Base-by-base conservation (phyloP, 2,888 invertebrate species). In the Callinectes sapidus region DNA sequence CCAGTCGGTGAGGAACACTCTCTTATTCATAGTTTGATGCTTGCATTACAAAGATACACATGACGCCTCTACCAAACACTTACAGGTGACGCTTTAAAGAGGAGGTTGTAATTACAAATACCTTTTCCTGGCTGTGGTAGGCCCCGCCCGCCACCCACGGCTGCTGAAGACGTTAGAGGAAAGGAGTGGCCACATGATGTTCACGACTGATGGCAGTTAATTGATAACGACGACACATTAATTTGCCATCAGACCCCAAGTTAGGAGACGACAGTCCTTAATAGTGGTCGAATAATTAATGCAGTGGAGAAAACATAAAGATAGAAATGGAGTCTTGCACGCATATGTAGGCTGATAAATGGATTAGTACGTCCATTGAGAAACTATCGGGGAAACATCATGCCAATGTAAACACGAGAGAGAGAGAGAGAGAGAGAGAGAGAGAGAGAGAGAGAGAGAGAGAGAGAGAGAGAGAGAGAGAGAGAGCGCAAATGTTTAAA, bases 221-320 rank as follows among this genome's bases (percentile, higher is more conserved):
- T 86, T 90, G 92, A 90, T 92, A 92, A 86, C 86, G 61, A 48
- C 92, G 55, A 39, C 48, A 48, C 90, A 90, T 92, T 90, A 92
- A 90, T 92, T 92, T 92, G n/a, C 89, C 39, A 48, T 16, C 35
- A 89, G 35, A 66, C 90, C n/a, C 77, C 77, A 90, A 48, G 54
- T 39, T 48, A 90, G 48, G 71, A 48, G 48, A n/a, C 39, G 54
- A 71, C n/a, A 48, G 42, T 77, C 81, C 32, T 81, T 61, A 23
- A 71, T 18, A 28, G 48, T 85, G 71, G 81, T 32, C 81, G 55
- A 86, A 28, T 32, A 66, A 48, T 35, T 16, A 71, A 42, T 88
- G 54, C 77, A 42, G 16, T 42, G 81, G 48, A 77, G 77, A 90
- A 48, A 32, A 90, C 81, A 90, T 35, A 55, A 61, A 35, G 88